Percentiles rank a stretch among this genome's conserved stretches.
Evolutionary conservation across 1,140 invertebrate genomes (phyloP).

Genomic region (Drosophila ananassae): DNA sequence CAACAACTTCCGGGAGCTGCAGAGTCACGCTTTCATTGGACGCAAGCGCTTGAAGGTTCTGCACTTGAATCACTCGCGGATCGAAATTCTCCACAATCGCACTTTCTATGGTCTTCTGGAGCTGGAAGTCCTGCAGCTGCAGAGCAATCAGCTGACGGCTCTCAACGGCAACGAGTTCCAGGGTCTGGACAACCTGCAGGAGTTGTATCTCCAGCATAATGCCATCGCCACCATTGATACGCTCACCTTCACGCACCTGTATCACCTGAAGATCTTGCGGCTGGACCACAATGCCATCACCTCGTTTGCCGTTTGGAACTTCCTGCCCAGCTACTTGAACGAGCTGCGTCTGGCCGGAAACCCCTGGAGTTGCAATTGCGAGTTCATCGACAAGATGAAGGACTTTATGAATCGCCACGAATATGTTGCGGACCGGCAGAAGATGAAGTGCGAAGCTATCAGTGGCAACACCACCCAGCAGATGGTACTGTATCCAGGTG

Average conservation of each 20-base stretch:
- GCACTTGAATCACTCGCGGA: conserved; percentile 93
- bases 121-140: conserved; percentile 91
- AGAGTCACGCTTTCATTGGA: conserved; percentile 95
- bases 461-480: conserved; percentile 77
- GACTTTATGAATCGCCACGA: conserved; percentile 90
- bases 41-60: conserved; percentile 93
- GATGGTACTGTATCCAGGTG: conserved; percentile 75
- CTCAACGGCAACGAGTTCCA: conserved; percentile 93
- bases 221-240: conserved; percentile 90
- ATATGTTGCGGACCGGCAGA: conserved; percentile 87
- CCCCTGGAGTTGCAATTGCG: conserved; percentile 95
- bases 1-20: conserved; percentile 90
- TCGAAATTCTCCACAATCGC: conserved; percentile 93
- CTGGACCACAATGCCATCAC: conserved; percentile 92
- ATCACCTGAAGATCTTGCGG: conserved; percentile 88
- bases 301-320: conserved; percentile 90
- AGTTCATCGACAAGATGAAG: conserved; percentile 91
- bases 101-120: conserved; percentile 95
- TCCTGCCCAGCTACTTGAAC: conserved; percentile 88
- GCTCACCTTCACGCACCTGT: conserved; percentile 90
- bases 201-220: conserved; percentile 95
- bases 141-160: conserved; percentile 90
- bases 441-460: conserved; percentile 81
- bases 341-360: conserved; percentile 90
- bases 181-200: conserved; percentile 89